Percentiles rank a stretch among this genome's conserved stretches.
Conservation (phyloP, 1,140 invertebrate species). For the Aphelenchoides fujianensis region DNA sequence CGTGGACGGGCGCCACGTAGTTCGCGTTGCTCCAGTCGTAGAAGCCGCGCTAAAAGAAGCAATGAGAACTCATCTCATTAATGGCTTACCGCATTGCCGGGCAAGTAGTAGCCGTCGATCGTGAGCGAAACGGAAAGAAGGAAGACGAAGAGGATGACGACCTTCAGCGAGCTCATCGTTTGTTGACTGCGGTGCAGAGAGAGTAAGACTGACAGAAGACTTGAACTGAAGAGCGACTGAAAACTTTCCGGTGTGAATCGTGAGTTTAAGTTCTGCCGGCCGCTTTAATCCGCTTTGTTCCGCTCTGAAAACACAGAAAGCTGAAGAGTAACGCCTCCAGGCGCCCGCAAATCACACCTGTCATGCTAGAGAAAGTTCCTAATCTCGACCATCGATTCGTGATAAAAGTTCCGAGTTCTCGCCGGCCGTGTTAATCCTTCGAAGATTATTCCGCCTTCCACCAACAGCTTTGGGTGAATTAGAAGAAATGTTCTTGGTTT, state of each 20-base stretch:
- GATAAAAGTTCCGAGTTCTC: background rate
- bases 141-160: background rate
- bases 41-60: background rate
- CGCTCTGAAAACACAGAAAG: too few species aligned
- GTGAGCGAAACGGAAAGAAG: background rate
- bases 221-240: too few species aligned
- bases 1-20: background rate
- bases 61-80: background rate
- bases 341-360: background rate
- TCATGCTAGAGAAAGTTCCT: background rate
- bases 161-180: background rate
- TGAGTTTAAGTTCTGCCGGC: background rate
- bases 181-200: background rate
- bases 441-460: background rate
- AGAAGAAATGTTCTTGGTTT: too few species aligned
- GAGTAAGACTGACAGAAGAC: background rate
- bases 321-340: too few species aligned
- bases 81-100: background rate
- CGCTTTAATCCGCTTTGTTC: background rate
- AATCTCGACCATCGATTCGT: background rate
- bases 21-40: background rate
- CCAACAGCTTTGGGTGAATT: too few species aligned
- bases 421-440: background rate
- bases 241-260: background rate
- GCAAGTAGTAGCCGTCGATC: background rate